Conservation (phyloP, 1,140 invertebrate genomes). For the Probaryconus sp. region DNA sequence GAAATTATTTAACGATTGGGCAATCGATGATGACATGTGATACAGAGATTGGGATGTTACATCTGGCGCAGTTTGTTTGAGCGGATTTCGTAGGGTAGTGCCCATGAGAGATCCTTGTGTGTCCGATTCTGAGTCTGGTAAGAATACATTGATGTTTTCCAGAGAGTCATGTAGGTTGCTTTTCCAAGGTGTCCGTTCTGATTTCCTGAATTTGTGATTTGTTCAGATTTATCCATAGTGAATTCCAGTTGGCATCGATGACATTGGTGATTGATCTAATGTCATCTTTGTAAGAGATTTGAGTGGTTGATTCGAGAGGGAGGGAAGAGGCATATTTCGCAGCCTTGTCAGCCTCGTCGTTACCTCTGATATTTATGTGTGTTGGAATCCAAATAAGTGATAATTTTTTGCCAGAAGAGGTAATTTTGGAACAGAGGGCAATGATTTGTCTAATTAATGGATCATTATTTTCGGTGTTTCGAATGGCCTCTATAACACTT, state of each 20-base stretch:
- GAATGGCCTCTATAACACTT: background rate
- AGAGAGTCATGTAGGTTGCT: too few species aligned
- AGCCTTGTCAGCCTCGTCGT: background rate
- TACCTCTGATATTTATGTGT: background rate
- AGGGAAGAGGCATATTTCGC: too few species aligned
- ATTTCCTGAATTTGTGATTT: background rate
- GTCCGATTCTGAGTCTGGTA: too few species aligned
- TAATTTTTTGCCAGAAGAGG: background rate
- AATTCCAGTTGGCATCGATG: background rate
- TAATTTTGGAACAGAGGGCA: background rate
- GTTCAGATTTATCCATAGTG: background rate
- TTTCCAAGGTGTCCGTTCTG: background rate
- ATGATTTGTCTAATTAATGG: background rate
- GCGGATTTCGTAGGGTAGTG: too few species aligned
- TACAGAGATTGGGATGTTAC: too few species aligned
- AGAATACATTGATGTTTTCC: too few species aligned
- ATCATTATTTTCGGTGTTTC: background rate
- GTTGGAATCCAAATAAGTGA: background rate
- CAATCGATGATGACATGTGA: too few species aligned
- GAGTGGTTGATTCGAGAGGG: too few species aligned
- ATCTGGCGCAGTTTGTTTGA: too few species aligned
- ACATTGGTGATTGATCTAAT: background rate
- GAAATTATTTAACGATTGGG: too few species aligned
- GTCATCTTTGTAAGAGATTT: background rate
- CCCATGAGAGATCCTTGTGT: too few species aligned